These are phyloP conservation scores for Epinephelus malabaricus DNA, from an alignment of 2,797 vertebrate genomes.

Conservation along the genomic window DNA sequence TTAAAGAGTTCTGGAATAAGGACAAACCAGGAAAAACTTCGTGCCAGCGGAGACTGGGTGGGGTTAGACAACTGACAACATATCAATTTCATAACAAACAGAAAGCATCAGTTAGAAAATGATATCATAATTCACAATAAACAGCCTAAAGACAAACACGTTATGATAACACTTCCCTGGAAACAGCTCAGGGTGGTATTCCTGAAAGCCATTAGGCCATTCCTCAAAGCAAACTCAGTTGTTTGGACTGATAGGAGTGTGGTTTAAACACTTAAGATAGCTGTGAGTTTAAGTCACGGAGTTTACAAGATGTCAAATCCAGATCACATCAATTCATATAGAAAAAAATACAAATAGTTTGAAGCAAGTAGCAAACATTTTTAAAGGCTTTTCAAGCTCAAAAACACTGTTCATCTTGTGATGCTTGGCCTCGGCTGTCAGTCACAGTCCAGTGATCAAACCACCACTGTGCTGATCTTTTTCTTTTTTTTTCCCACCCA, in stretches of 20 bases:
- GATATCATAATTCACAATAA: too few relatives aligned
- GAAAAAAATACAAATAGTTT: too few relatives aligned
- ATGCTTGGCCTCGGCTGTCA: not conserved
- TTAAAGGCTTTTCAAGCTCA: not conserved
- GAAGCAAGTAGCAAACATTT: not conserved
- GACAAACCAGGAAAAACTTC: too few relatives aligned
- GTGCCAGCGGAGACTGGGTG: too few relatives aligned
- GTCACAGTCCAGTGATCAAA: not conserved
- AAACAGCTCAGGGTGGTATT: not conserved
- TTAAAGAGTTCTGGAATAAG: too few relatives aligned
- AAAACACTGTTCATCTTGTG: not conserved
- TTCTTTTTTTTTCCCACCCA: not conserved
- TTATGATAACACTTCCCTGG: not conserved
- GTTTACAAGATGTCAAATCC: too few relatives aligned
- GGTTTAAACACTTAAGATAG: not conserved
- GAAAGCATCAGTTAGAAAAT: too few relatives aligned
- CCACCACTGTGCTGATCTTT: not conserved
- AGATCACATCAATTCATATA: too few relatives aligned
- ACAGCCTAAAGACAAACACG: not conserved
- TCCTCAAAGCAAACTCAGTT: not conserved
- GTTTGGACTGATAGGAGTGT: not conserved
- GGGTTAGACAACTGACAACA: too few relatives aligned
- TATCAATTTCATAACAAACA: too few relatives aligned
- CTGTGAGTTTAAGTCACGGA: not conserved
- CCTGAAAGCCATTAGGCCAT: not conserved